Conservation (phyloP, 2,797 vertebrate species). For the Paedocypris micromegethes region DNA sequence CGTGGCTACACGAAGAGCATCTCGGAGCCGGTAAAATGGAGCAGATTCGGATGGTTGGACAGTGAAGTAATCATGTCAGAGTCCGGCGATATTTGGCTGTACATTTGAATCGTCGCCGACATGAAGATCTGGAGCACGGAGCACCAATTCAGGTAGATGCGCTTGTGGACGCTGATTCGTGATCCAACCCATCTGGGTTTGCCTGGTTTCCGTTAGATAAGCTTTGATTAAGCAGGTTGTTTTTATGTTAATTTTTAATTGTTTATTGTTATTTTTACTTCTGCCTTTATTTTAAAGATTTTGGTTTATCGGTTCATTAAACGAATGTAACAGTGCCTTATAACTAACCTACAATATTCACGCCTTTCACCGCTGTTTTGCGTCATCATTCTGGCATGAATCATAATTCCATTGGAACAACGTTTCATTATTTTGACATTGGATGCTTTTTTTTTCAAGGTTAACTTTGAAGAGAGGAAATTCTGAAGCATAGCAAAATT, state of each 20-base stretch:
- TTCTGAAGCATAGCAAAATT: no score
- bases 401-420: no score
- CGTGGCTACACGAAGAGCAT: constrained; percentile 26
- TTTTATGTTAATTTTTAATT: not conserved
- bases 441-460: no score
- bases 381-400: no score
- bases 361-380: no score
- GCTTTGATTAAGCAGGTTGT: no score
- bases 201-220: not conserved
- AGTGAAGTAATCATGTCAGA: not conserved
- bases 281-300: no score
- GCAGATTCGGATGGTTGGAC: not conserved
- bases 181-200: constrained; percentile 18
- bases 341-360: no score
- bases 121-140: constrained; percentile 82
- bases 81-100: not conserved
- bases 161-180: constrained; percentile 18
- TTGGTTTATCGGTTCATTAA: no score
- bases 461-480: no score
- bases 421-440: no score
- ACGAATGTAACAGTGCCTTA: no score
- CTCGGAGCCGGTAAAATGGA: constrained; percentile 25
- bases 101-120: constrained; percentile 26
- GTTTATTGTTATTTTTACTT: not conserved
- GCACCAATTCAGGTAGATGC: constrained; percentile 72